Percentiles rank a stretch among this genome's conserved stretches.
Conservation (phyloP, 2,888 invertebrate genomes). For the Rhimphoctona megacephalus region DNA sequence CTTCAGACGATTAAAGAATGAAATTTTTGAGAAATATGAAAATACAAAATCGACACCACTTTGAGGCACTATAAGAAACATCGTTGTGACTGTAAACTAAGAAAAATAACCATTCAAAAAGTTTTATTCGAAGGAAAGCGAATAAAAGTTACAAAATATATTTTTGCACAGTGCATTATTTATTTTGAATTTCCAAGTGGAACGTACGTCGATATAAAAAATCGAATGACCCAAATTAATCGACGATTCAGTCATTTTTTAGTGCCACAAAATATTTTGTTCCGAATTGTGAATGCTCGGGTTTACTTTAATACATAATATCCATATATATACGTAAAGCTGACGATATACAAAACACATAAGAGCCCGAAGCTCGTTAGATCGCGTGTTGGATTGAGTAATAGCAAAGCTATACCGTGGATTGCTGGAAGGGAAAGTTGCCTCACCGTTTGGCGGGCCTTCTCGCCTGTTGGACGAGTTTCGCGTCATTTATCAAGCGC, state of each 20-base stretch:
- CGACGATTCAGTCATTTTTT: not conserved
- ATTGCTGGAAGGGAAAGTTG: slow-evolving; percentile 71
- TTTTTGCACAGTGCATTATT: not conserved
- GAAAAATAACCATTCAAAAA: not conserved
- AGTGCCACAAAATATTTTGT: not conserved
- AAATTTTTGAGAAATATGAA: not conserved
- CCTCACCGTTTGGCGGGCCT: slow-evolving; percentile 66
- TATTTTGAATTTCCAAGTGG: not conserved
- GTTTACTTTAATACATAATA: slow-evolving; percentile 18
- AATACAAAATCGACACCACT: not conserved
- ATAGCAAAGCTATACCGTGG: slow-evolving; percentile 58
- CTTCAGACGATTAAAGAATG: not conserved
- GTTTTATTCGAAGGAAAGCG: not conserved
- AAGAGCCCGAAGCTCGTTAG: slow-evolving; percentile 35
- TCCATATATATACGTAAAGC: not conserved
- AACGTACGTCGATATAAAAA: not conserved
- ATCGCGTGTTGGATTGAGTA: slow-evolving; percentile 70
- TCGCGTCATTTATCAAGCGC: slow-evolving; percentile 40
- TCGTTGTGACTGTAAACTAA: not conserved
- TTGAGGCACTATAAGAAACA: not conserved
- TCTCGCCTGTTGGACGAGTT: slow-evolving; percentile 45
- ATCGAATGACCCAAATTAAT: not conserved
- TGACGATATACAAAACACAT: not conserved
- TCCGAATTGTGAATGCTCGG: slow-evolving; percentile 3
- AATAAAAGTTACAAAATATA: not conserved